Percentiles rank a stretch among this genome's conserved stretches.
phyloP scores from a whole-genome alignment of 1,140 invertebrate genomes.

The Ganaspis sp. region DNA sequence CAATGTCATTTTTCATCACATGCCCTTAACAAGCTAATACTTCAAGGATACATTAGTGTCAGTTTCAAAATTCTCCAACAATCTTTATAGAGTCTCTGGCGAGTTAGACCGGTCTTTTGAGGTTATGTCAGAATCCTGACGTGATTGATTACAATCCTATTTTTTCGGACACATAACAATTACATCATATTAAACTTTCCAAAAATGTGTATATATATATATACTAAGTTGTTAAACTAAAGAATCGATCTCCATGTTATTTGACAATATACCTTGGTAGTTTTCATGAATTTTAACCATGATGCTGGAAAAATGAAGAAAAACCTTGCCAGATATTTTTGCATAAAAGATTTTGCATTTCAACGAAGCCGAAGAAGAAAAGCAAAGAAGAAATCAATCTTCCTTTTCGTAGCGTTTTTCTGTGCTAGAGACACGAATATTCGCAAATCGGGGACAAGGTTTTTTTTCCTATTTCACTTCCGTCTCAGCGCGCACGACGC shows the following conservation, averaged over 20 bases:
- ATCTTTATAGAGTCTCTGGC: too few relatives aligned
- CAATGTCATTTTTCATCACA: too few relatives aligned
- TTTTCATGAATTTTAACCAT: background rate
- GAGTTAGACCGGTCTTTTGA: too few relatives aligned
- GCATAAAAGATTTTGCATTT: constrained; percentile 11
- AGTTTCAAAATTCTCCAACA: too few relatives aligned
- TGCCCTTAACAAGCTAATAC: too few relatives aligned
- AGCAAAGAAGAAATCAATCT: background rate
- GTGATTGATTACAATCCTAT: too few relatives aligned
- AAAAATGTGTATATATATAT: too few relatives aligned
- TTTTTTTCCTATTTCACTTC: constrained; percentile 19
- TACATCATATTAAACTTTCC: too few relatives aligned
- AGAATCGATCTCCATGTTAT: background rate
- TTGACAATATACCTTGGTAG: background rate
- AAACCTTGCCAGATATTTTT: background rate
- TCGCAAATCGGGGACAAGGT: constrained; percentile 16
- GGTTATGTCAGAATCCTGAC: too few relatives aligned
- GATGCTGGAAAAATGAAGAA: background rate
- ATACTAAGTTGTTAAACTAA: background rate
- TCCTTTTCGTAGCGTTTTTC: background rate
- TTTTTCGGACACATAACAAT: too few relatives aligned
- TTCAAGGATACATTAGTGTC: too few relatives aligned
- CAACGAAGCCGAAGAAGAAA: background rate
- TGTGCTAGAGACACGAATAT: constrained; percentile 17
- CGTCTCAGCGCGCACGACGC: constrained; percentile 6